A percentile compares a stretch with the other conserved stretches of the same genome.
Conservation (phyloP, 2,888 invertebrate genomes). For the Mimachlamys varia region DNA sequence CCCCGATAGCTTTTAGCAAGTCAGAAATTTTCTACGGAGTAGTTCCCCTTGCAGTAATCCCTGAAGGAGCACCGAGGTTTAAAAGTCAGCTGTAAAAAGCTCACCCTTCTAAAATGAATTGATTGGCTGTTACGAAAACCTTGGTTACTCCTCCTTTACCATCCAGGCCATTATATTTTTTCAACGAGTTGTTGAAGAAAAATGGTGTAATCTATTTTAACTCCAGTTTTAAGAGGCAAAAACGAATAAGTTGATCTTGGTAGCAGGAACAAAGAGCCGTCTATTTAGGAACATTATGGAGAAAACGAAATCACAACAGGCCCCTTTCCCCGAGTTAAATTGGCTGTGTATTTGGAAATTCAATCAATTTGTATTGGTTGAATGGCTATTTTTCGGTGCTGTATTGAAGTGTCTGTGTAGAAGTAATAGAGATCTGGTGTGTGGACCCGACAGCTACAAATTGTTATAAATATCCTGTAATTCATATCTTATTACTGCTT, state of each 20-base stretch:
- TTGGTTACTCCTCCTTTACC: slow-evolving; percentile 6
- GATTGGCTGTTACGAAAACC: slow-evolving; percentile 31
- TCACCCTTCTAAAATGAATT: slow-evolving; percentile 22
- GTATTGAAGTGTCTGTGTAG: neutral
- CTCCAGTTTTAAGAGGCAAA: slow-evolving; percentile 33
- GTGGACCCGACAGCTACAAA: neutral
- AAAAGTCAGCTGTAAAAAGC: neutral
- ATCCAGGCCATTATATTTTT: slow-evolving; percentile 19
- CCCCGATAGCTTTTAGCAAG: neutral
- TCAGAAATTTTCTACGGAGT: neutral
- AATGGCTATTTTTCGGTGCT: slow-evolving; percentile 28
- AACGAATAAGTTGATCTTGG: neutral
- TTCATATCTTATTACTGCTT: slow-evolving; percentile 1
- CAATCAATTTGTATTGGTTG: slow-evolving; percentile 1
- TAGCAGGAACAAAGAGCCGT: slow-evolving; percentile 16
- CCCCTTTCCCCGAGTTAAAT: slow-evolving; percentile 5
- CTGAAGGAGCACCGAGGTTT: neutral
- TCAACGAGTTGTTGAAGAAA: slow-evolving; percentile 28
- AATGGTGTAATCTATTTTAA: slow-evolving; percentile 26
- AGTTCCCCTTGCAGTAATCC: slow-evolving; percentile 17
- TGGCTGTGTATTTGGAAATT: slow-evolving; percentile 27
- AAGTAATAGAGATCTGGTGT: neutral
- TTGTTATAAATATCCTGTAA: neutral
- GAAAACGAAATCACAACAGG: slow-evolving; percentile 26
- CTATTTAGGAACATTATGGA: slow-evolving; percentile 9